These are phyloP conservation scores for Papilio aristodemus DNA, from an alignment of 1,140 invertebrate species.

Conservation along the genomic window DNA sequence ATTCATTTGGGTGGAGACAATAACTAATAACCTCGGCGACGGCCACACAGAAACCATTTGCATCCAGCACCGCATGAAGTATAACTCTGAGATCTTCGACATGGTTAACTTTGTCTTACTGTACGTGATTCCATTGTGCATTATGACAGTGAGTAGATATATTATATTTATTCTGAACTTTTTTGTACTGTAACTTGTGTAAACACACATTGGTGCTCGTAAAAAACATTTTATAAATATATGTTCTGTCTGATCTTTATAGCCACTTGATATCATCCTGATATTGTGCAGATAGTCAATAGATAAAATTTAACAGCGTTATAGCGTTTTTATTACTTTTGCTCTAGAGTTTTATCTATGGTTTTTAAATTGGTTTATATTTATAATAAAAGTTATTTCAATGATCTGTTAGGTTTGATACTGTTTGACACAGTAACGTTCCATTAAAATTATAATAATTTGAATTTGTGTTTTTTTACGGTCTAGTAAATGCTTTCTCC, in stretches of 20 bases:
- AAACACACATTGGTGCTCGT: neutral
- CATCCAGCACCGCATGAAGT: constrained; percentile 85
- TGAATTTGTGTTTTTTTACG: no score
- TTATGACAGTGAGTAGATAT: constrained; percentile 85
- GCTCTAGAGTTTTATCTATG: neutral
- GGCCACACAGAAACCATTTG: constrained; percentile 87
- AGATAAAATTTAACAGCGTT: constrained; percentile 16
- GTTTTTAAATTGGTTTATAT: neutral
- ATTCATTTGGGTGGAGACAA: constrained; percentile 87
- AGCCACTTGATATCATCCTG: constrained; percentile 4
- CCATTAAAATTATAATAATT: no score
- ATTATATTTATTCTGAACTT: no score
- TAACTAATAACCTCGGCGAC: constrained; percentile 81
- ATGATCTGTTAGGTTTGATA: no score
- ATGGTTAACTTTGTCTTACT: constrained; percentile 88
- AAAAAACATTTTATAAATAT: constrained; percentile 11
- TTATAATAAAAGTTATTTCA: neutral
- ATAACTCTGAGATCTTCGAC: constrained; percentile 88
- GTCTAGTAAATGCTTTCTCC: no score
- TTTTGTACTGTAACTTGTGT: no score
- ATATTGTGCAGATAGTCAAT: constrained; percentile 19
- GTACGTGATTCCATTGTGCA: constrained; percentile 86
- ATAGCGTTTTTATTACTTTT: constrained; percentile 6
- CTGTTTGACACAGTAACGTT: no score
- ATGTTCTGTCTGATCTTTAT: neutral